A percentile compares a stretch with the other conserved stretches of the same genome.
phyloP scores from a whole-genome alignment of 2,113 vertebrate genomes.

The Alces alces region DNA sequence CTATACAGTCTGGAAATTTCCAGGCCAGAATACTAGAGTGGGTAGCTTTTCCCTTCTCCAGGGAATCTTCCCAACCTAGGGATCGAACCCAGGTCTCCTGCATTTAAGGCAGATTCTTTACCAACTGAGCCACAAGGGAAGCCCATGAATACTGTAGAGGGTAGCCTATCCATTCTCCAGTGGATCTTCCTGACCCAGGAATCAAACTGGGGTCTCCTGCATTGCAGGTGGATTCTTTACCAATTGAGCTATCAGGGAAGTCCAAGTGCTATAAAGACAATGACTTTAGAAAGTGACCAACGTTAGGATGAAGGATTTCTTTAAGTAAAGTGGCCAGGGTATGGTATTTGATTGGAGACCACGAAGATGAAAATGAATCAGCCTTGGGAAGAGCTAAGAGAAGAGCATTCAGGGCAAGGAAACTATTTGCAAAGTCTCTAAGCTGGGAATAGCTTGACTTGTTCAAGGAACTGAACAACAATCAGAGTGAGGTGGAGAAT shows the following conservation, averaged over 20 bases:
- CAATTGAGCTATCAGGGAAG: neutral
- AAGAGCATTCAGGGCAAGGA: neutral
- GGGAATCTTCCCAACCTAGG: neutral
- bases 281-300: neutral
- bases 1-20: neutral
- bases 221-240: neutral
- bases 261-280: neutral
- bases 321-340: neutral
- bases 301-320: neutral
- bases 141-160: neutral
- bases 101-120: neutral
- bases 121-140: neutral
- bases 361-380: neutral
- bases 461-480: neutral
- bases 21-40: neutral
- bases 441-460: neutral
- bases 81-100: neutral
- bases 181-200: neutral
- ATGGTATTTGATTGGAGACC: neutral
- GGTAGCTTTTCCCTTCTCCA: neutral
- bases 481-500: neutral
- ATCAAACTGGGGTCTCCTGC: neutral
- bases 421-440: conserved; percentile 14
- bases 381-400: neutral
- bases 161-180: neutral